Evolutionary conservation across 64 coral and sea anemone species (phyloP).

Genomic region (Pocillopora damicornis): DNA sequence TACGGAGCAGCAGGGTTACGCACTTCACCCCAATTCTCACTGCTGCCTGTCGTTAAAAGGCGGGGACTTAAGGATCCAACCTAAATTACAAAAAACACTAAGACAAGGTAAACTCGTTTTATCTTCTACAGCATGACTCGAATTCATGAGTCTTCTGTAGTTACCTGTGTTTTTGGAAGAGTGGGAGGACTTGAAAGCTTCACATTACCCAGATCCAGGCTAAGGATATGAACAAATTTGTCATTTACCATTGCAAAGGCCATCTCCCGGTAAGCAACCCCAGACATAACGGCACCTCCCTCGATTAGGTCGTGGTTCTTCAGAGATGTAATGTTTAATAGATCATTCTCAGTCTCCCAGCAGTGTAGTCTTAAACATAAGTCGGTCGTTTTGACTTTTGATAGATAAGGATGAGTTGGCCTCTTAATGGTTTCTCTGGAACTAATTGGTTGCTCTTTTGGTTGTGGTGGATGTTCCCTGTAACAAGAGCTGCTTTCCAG

Average conservation of each 20-base stretch:
- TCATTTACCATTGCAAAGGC: constrained; percentile 66
- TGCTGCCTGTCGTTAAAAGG: background rate
- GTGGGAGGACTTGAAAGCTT: constrained; percentile 50
- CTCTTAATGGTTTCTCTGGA: background rate
- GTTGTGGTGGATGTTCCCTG: background rate
- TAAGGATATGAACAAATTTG: constrained; percentile 6
- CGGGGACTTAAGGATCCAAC: constrained; percentile 36
- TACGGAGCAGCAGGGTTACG: constrained; percentile 36
- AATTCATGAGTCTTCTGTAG: too few species aligned
- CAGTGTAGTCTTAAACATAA: constrained; percentile 36
- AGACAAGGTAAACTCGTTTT: background rate
- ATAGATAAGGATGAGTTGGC: constrained; percentile 41
- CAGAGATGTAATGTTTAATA: constrained; percentile 30
- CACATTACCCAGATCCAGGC: constrained; percentile 44
- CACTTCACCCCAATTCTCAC: constrained; percentile 29
- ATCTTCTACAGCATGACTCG: too few species aligned
- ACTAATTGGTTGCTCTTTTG: background rate
- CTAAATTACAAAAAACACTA: background rate
- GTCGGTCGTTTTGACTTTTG: background rate
- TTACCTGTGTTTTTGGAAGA: constrained; percentile 52
- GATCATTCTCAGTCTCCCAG: constrained; percentile 67
- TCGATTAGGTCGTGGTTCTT: constrained; percentile 48
- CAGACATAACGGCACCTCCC: constrained; percentile 62
- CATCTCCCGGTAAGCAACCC: constrained; percentile 60
- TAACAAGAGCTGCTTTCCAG: constrained; percentile 67